phyloP scores from a whole-genome alignment of 2,888 invertebrate species.

The Dicycla oo region DNA sequence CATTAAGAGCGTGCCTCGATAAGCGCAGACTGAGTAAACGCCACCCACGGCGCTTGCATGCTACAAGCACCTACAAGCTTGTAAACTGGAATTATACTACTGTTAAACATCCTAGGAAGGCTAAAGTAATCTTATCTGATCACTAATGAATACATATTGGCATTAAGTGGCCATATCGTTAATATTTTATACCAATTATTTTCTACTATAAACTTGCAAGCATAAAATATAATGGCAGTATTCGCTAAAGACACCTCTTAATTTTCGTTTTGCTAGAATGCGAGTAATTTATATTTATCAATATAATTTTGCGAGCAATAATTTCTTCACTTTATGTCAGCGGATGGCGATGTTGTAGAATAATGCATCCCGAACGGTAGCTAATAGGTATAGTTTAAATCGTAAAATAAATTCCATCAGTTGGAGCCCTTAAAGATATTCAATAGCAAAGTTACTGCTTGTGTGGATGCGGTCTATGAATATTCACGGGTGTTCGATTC shows the following conservation, averaged over 20 bases:
- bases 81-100: constrained; percentile 79
- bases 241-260: constrained; percentile 40
- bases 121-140: constrained; percentile 77
- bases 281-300: constrained; percentile 37
- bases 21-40: constrained; percentile 76
- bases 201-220: constrained; percentile 50
- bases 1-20: constrained; percentile 82
- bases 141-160: constrained; percentile 79
- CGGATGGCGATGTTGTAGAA: constrained; percentile 9
- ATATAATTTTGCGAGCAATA: constrained; percentile 36
- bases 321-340: constrained; percentile 41
- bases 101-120: constrained; percentile 77
- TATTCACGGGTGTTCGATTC: constrained; percentile 60
- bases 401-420: constrained; percentile 52
- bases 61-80: constrained; percentile 72
- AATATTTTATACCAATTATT: constrained; percentile 71
- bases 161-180: constrained; percentile 75
- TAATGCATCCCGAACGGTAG: constrained; percentile 36
- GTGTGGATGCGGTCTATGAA: constrained; percentile 53
- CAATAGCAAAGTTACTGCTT: constrained; percentile 49
- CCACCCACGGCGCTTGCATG: constrained; percentile 82
- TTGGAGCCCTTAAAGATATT: constrained; percentile 45
- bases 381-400: constrained; percentile 30
- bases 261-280: constrained; percentile 43
- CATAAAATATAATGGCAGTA: constrained; percentile 54